Percentiles rank a stretch among this genome's conserved stretches.
Conservation (phyloP, 1,140 invertebrate genomes). For the Macrobrachium rosenbergii region DNA sequence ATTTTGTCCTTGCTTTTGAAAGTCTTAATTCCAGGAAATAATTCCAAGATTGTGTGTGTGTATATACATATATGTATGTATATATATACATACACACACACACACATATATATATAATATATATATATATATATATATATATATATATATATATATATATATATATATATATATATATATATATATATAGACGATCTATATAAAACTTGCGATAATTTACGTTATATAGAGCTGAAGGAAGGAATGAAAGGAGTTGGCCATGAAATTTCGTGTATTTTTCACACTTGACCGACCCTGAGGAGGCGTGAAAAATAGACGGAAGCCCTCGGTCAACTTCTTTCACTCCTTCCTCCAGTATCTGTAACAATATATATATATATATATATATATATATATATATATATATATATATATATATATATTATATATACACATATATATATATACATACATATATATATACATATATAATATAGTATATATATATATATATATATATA, state of each 20-base stretch:
- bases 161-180: not conserved
- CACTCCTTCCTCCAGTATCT: no score
- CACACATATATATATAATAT: constrained; percentile 8
- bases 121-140: constrained; percentile 17
- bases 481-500: constrained; percentile 12
- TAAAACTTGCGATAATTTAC: no score
- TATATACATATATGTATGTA: not conserved
- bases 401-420: not conserved
- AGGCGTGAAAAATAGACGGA: no score
- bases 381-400: not conserved
- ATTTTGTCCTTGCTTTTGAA: no score
- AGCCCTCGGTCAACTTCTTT: no score
- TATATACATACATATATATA: not conserved
- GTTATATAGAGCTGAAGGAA: no score
- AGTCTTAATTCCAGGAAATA: no score
- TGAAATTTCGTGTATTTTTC: no score
- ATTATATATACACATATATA: not conserved
- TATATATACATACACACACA: not conserved
- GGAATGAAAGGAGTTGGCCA: no score
- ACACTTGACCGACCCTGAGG: no score
- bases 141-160: not conserved
- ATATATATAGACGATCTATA: not conserved
- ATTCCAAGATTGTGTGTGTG: no score
- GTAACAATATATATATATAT: no score
- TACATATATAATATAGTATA: not conserved